Evolutionary conservation across 1,140 invertebrate genomes (phyloP), one percentile per base, ranked within the genome.

Genomic region (Brachionus calyciflorus): DNA sequence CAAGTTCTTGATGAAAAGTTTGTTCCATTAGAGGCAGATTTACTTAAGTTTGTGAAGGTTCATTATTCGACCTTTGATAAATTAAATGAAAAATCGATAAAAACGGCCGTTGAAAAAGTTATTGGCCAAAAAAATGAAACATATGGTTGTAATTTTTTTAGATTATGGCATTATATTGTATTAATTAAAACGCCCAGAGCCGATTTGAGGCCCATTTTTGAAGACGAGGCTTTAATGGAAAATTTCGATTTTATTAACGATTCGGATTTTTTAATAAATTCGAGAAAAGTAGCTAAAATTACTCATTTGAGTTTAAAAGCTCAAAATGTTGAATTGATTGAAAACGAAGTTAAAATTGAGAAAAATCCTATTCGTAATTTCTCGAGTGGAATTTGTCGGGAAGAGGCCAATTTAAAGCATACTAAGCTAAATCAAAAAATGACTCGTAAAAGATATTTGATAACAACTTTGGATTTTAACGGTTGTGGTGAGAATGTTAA

Each of bases 1-100:
- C 53, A 55, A 28, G 53, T 55, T 2, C 53, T 55, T 30, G 53
- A 55, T 55, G 53, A 55, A 55, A 55, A 55, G 33, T 55, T 55
- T 33, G 53, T 28, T 14, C 33, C 33, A 7, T 33, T 60, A 3
- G 55, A 60, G 19, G 7, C n/a, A 6, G 55, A 60, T 37, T 37
- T 60, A 17, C 30, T 60, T 17, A 3, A 60, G 37, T 60, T 17
- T 21, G 55, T 60, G 2, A 60, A 60, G 7, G 21, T 60, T 7
- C 33, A 60, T 17, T 60, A 60, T 60, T 60, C 55, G 9, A 33
- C 17, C 10, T 17, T 60, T 12, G 10, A 40, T 9, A 30, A 30
- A 6, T 19, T 5, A 33, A 30, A 40, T 60, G 12, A 1, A 19
- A 10, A 40, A 40, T 60, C 17, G 5, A 60, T 60, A 7, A 60